phyloP scores from a whole-genome alignment of 2,888 invertebrate genomes.

The Ophion ellenae region DNA sequence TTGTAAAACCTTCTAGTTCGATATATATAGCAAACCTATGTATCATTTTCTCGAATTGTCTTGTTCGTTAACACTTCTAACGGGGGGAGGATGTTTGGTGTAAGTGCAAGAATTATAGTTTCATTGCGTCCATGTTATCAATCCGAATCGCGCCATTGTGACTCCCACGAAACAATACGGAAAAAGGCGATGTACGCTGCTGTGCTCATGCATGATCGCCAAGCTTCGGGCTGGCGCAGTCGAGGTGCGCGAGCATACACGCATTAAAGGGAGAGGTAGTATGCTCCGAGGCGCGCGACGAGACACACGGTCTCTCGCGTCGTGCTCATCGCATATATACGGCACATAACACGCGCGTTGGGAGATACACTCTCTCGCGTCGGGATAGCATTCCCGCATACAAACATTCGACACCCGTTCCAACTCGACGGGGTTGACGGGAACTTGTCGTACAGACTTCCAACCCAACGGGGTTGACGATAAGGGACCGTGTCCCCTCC shows the following conservation, averaged over 20 bases:
- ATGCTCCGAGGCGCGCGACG: slow-evolving; percentile 7
- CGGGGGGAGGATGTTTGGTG: slow-evolving; percentile 37
- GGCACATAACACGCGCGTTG: too few relatives aligned
- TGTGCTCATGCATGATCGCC: too few relatives aligned
- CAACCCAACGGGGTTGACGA: slow-evolving; percentile 34
- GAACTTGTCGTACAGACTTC: background rate
- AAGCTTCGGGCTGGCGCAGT: too few relatives aligned
- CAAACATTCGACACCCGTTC: too few relatives aligned
- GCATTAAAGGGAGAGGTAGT: background rate
- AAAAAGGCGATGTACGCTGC: too few relatives aligned
- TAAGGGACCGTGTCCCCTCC: slow-evolving; percentile 21
- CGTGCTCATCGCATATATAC: background rate
- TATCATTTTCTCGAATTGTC: slow-evolving; percentile 11
- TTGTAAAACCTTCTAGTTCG: slow-evolving; percentile 5
- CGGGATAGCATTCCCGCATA: background rate
- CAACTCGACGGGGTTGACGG: too few relatives aligned
- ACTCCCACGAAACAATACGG: too few relatives aligned
- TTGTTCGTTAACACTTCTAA: slow-evolving; percentile 28
- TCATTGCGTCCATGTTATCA: too few relatives aligned
- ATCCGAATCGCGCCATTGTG: too few relatives aligned
- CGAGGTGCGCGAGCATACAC: too few relatives aligned
- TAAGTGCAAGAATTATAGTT: too few relatives aligned
- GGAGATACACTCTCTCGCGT: too few relatives aligned
- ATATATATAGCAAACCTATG: slow-evolving; percentile 22
- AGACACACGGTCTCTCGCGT: slow-evolving; percentile 13